Conservation (phyloP, 2,113 vertebrate species). For the Alces alces region DNA sequence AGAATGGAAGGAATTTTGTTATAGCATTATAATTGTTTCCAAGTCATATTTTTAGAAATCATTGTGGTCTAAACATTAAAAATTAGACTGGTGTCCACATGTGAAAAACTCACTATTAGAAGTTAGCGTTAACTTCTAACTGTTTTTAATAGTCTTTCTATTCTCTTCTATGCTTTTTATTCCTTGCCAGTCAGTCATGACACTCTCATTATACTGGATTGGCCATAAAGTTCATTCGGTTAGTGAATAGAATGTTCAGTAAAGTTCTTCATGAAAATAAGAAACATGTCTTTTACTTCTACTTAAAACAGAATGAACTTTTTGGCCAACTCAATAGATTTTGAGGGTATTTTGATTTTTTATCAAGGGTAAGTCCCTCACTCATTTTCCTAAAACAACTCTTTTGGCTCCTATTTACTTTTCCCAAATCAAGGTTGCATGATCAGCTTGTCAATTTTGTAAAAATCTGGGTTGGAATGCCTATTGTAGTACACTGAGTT, state of each 20-base stretch:
- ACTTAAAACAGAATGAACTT: not conserved
- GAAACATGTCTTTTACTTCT: not conserved
- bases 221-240: not conserved
- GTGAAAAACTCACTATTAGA: not conserved
- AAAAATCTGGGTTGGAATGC: not conserved
- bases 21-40: not conserved
- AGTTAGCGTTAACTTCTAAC: not conserved
- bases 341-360: not conserved
- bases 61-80: not conserved
- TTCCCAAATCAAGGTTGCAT: not conserved
- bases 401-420: not conserved
- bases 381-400: not conserved
- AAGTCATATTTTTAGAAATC: not conserved
- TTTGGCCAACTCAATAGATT: not conserved
- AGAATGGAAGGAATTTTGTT: not conserved
- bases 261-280: not conserved
- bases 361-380: not conserved
- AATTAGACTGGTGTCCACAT: not conserved
- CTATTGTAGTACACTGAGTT: not conserved
- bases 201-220: not conserved
- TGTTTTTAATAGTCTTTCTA: not conserved
- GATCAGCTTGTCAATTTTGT: not conserved
- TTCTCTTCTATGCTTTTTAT: not conserved
- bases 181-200: not conserved
- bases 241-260: not conserved